Evolutionary conservation across 2,888 invertebrate genomes (phyloP), one percentile per base, ranked within the genome.

Genomic region (Scaptomyza polygonia): DNA sequence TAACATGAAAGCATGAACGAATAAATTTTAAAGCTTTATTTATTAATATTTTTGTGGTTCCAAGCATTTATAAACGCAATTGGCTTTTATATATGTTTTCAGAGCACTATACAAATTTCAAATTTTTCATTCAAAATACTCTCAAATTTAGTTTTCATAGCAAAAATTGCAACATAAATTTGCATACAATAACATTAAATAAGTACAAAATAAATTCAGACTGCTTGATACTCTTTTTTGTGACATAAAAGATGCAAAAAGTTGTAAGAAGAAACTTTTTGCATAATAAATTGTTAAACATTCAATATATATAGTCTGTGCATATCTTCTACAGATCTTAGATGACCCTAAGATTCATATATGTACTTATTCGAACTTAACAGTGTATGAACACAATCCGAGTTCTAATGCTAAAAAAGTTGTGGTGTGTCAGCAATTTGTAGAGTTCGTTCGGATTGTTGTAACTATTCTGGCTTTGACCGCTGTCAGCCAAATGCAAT

Each of bases 401-500:
- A 47, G 48, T 51, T 53, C 21, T 51, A 34, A 18, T 12, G 36
- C 48, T 47, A n/a, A 7, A 45, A 7, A 45, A 16, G 16, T 51
- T 45, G 27, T 67, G 3, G n/a, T 48, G 58, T 67, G 67, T 59
- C 53, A 62, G 61, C 63, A 63, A 51, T 63, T 34, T 49, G 18
- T 34, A 40, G 47, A 29, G 40, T 67, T 25, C 25, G 25, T 5
- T 5, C 25, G 25, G 25, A 25, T 25, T 42, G 32, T 48, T 43
- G 42, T 54, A 43, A 29, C 40, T 39, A 16, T 16, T 39, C 16
- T 65, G 51, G 40, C 45, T 32, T 42, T 53, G 67, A 47, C 18
- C 52, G 43, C 21, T 47, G 65, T 64, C 57, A 47, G 58, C 39
- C 34, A 48, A 48, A 48, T 72, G 77, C 77, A 76, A 74, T 74